Conservation (phyloP, 2,113 vertebrate genomes). For the Microtus oregoni region DNA sequence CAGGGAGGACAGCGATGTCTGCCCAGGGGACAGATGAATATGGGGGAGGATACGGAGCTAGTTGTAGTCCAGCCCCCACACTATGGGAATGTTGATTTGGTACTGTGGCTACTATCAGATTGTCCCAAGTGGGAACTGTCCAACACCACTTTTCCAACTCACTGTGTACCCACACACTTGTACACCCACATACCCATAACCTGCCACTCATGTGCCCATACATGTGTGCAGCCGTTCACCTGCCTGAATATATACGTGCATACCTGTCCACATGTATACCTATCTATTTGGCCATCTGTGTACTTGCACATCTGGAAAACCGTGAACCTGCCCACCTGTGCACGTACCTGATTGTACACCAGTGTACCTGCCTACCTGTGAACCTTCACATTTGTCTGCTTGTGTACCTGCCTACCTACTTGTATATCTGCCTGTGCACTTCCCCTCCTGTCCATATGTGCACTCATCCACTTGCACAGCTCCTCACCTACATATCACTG, state of each 20-base stretch:
- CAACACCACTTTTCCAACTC: background rate
- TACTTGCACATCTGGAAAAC: background rate
- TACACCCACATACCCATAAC: background rate
- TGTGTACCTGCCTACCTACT: background rate
- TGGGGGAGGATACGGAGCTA: background rate
- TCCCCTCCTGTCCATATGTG: background rate
- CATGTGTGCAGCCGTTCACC: background rate
- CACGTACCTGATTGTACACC: background rate
- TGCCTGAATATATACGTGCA: background rate
- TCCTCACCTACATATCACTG: background rate
- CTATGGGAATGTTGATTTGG: background rate
- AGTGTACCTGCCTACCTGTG: background rate
- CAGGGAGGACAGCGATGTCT: background rate
- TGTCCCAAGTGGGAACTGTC: background rate
- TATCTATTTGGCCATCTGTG: too few species aligned
- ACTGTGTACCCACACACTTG: background rate
- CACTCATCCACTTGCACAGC: background rate
- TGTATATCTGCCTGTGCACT: background rate
- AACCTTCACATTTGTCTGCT: background rate
- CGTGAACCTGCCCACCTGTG: background rate
- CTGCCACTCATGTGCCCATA: background rate
- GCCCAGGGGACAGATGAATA: background rate
- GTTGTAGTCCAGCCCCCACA: background rate
- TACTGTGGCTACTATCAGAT: too few species aligned
- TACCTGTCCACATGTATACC: background rate